phyloP scores from a whole-genome alignment of 2,113 vertebrate genomes.

The Lampris incognitus region DNA sequence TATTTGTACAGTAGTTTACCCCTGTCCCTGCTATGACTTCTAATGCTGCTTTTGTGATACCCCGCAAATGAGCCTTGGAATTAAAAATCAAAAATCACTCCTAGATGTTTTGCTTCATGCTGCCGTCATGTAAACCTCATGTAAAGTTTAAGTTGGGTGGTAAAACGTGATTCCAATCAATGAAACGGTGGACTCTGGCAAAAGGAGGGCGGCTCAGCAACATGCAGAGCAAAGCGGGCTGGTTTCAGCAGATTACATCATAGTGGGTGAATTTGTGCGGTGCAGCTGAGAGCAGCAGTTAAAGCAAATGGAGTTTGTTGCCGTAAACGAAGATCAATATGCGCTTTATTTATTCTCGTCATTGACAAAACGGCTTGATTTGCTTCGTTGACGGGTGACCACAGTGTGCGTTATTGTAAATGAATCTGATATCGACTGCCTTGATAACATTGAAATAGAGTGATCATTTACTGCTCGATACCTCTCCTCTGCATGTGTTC shows the following conservation, averaged over 20 bases:
- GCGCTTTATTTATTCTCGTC: background rate
- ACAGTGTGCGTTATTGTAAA: background rate
- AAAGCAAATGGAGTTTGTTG: constrained; percentile 1
- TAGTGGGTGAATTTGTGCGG: constrained; percentile 4
- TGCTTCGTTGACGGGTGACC: background rate
- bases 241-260: constrained; percentile 66
- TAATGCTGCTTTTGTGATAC: too few species aligned
- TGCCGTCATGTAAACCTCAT: too few species aligned
- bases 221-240: constrained; percentile 25
- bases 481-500: constrained; percentile 1
- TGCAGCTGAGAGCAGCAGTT: constrained; percentile 7
- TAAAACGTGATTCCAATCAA: constrained; percentile 22
- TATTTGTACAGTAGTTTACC: too few species aligned
- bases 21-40: too few species aligned
- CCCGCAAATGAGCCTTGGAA: too few species aligned
- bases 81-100: too few species aligned
- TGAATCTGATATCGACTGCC: background rate
- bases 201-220: constrained; percentile 4
- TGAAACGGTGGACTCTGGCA: constrained; percentile 28
- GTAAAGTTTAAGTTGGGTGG: too few species aligned
- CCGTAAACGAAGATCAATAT: constrained; percentile 1
- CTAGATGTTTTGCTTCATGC: too few species aligned
- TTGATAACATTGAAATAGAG: background rate
- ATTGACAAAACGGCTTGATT: background rate
- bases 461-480: background rate